phyloP scores from a whole-genome alignment of 2,888 invertebrate species.

The Cheilosia variabilis region DNA sequence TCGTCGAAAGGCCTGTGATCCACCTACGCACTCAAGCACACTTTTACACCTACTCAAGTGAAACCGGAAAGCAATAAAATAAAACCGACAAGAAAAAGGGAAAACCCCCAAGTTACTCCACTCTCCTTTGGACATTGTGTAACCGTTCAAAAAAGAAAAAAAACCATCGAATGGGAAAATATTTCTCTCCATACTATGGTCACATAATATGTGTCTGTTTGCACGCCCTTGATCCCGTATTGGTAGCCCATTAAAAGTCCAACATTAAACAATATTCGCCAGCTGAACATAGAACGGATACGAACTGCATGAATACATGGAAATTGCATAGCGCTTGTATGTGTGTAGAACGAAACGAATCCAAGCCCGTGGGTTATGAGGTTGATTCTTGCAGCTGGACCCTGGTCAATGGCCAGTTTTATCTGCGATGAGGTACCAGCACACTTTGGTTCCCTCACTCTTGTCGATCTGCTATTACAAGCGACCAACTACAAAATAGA shows the following conservation, averaged over 20 bases:
- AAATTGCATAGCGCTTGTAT: neutral
- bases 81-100: slow-evolving; percentile 13
- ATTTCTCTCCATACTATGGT: neutral
- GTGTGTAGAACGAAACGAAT: slow-evolving; percentile 44
- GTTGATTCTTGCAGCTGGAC: slow-evolving; percentile 22
- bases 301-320: slow-evolving; percentile 18
- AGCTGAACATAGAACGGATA: slow-evolving; percentile 17
- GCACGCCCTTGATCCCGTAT: slow-evolving; percentile 64
- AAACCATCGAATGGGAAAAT: slow-evolving; percentile 17
- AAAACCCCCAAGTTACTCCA: slow-evolving; percentile 32
- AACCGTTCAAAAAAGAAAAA: slow-evolving; percentile 21
- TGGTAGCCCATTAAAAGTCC: slow-evolving; percentile 50
- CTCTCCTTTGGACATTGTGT: slow-evolving; percentile 44
- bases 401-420: slow-evolving; percentile 39
- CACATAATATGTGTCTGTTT: slow-evolving; percentile 35
- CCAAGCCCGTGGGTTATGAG: slow-evolving; percentile 67
- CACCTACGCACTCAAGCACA: slow-evolving; percentile 40
- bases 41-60: slow-evolving; percentile 34
- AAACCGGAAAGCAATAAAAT: slow-evolving; percentile 11
- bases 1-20: slow-evolving; percentile 20
- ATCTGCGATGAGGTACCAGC: slow-evolving; percentile 37
- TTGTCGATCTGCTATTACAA: slow-evolving; percentile 21
- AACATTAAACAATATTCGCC: slow-evolving; percentile 40
- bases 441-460: slow-evolving; percentile 7
- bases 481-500: slow-evolving; percentile 23